Evolutionary conservation across 2,797 vertebrate species (phyloP).

Genomic region (Gallinago nigripennis): DNA sequence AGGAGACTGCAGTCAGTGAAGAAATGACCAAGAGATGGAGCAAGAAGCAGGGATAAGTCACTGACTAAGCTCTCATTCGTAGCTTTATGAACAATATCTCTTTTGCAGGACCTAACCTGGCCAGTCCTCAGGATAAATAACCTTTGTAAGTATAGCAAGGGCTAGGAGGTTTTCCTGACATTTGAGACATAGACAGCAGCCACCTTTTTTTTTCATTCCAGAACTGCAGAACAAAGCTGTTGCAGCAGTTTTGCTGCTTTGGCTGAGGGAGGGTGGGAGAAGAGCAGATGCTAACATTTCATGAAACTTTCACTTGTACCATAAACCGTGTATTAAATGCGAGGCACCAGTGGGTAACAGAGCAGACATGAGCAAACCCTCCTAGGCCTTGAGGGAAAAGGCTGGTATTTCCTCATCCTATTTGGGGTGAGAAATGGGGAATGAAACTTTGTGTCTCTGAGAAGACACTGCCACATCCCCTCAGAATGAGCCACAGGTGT

Average conservation of each 20-base stretch:
- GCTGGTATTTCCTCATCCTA: not conserved
- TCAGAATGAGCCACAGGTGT: not conserved
- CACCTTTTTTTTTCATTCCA: not conserved
- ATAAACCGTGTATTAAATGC: not conserved
- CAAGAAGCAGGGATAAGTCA: constrained; percentile 29
- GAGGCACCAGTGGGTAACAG: not conserved
- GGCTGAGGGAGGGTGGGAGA: not conserved
- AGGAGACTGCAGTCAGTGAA: not conserved
- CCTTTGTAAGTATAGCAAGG: not conserved
- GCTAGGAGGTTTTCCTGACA: not conserved
- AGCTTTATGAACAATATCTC: not conserved
- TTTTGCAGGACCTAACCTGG: not conserved
- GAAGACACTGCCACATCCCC: constrained; percentile 25
- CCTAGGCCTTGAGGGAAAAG: not conserved
- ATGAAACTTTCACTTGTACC: not conserved
- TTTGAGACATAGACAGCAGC: not conserved
- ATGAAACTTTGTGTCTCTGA: constrained; percentile 41
- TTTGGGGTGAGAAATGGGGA: not conserved
- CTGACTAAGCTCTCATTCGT: not conserved
- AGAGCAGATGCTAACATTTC: not conserved
- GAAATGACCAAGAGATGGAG: constrained; percentile 25
- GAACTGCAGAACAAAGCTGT: not conserved
- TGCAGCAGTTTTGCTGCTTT: not conserved
- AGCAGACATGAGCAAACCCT: not conserved
- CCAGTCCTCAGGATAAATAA: not conserved